These are phyloP conservation scores for Halichoerus grypus DNA, from an alignment of 2,113 vertebrate species.

Conservation along the genomic window DNA sequence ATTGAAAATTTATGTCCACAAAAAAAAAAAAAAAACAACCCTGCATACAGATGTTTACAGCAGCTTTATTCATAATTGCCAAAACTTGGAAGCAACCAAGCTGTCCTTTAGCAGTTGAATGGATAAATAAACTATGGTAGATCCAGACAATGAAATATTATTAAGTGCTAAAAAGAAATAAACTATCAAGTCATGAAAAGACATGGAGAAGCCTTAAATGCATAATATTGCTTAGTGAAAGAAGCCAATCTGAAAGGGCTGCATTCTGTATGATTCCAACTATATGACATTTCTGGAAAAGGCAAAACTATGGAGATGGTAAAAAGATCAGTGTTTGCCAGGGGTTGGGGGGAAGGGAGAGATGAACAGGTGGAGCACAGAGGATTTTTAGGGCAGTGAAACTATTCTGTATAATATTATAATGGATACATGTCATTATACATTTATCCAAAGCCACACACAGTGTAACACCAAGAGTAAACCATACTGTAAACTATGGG, in stretches of 20 bases:
- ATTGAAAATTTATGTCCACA: neutral
- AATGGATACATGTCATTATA: neutral
- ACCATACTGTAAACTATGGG: neutral
- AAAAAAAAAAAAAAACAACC: neutral
- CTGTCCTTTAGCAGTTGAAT: neutral
- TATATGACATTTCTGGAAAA: neutral
- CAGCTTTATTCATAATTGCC: neutral
- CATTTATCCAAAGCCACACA: neutral
- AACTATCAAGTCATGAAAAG: neutral
- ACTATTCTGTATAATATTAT: neutral
- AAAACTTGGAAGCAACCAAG: neutral
- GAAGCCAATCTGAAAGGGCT: neutral
- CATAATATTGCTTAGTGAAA: neutral
- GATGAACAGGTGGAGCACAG: neutral
- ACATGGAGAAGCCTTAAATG: neutral
- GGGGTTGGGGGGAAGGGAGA: neutral
- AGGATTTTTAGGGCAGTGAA: neutral
- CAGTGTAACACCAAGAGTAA: neutral
- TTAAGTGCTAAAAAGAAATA: neutral
- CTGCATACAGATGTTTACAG: neutral
- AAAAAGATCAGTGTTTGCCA: neutral
- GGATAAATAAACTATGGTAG: neutral
- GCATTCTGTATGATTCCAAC: neutral
- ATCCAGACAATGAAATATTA: neutral
- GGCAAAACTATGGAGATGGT: neutral